Evolutionary conservation across 2,113 vertebrate species (phyloP), one percentile per base, ranked within the genome.

Genomic region (Promerops cafer): DNA sequence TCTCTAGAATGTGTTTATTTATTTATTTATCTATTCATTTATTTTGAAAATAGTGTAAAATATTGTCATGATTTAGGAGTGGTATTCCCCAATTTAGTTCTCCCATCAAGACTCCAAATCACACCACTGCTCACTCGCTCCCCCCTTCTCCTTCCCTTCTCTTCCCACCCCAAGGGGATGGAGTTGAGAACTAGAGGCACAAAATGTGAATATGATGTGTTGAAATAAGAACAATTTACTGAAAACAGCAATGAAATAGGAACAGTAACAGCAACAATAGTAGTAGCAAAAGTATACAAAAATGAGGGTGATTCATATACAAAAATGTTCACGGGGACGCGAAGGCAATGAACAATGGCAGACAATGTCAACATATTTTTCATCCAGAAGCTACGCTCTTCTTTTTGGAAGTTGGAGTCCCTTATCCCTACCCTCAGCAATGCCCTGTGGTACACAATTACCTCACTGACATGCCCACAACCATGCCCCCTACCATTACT

Each of bases 51-150:
- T 31, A n/a, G 2, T 35, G 3, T 10, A 65, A 57, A 89, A 74
- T 56, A 65, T 23, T 28, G 15, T n/a, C 1, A 6, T 30, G 12
- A 23, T 30, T 75, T n/a, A 75, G 42, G 50, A 75, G 30, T 65
- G 24, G 13, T 56, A 40, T 74, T n/a, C n/a, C 12, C 5, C 15
- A 56, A 20, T 40, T 56, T 30, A 56, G 15, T 20, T n/a, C n/a
- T 65, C 30, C 30, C 10, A 49, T 19, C 20, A 45, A n/a, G 50
- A 57, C 23, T 40, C 10, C 42, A 49, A 40, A 75, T 30, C 15
- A 56, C 16, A 20, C 12, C 24, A 30, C 19, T 75, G 23, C 30
- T 40, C 5, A 3, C 16, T 40, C 0, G 0, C 8, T 40, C 3
- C 3, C 9, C 17, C 1, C 33, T 54, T 18, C 60, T 39, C 15